phyloP scores from a whole-genome alignment of 2,797 vertebrate species.

The Halcyon leucocephala region DNA sequence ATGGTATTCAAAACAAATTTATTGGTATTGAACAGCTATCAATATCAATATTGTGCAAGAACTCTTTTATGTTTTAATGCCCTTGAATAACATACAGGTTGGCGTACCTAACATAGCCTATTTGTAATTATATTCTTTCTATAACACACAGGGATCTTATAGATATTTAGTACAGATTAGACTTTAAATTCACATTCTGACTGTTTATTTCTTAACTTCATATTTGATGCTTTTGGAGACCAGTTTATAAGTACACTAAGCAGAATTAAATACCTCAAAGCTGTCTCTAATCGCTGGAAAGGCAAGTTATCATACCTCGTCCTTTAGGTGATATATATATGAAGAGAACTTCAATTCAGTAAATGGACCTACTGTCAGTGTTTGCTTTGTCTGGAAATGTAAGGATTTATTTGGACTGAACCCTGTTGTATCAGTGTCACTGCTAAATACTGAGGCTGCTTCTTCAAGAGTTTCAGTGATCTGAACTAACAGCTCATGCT shows the following conservation, averaged over 20 bases:
- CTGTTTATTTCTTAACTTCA: not conserved
- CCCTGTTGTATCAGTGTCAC: not conserved
- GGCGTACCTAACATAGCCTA: not conserved
- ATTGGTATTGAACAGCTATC: not conserved
- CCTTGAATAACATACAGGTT: not conserved
- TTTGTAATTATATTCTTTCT: not conserved
- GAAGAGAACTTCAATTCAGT: not conserved
- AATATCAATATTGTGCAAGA: not conserved
- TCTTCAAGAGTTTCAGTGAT: not conserved
- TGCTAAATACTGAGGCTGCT: not conserved
- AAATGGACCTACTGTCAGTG: not conserved
- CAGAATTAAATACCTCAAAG: not conserved
- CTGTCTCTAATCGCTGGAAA: not conserved
- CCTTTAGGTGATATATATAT: not conserved
- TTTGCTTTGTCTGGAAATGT: not conserved
- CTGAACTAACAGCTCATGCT: not conserved
- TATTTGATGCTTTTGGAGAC: not conserved
- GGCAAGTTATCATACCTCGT: not conserved
- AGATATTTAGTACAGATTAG: not conserved
- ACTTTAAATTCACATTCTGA: not conserved
- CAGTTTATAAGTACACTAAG: not conserved
- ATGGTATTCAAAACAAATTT: not conserved
- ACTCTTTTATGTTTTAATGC: not conserved
- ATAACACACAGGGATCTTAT: rapidly evolving
- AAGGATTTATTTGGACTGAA: not conserved